These are phyloP conservation scores for Paguma larvata DNA, from an alignment of 2,797 vertebrate genomes.

Conservation along the genomic window DNA sequence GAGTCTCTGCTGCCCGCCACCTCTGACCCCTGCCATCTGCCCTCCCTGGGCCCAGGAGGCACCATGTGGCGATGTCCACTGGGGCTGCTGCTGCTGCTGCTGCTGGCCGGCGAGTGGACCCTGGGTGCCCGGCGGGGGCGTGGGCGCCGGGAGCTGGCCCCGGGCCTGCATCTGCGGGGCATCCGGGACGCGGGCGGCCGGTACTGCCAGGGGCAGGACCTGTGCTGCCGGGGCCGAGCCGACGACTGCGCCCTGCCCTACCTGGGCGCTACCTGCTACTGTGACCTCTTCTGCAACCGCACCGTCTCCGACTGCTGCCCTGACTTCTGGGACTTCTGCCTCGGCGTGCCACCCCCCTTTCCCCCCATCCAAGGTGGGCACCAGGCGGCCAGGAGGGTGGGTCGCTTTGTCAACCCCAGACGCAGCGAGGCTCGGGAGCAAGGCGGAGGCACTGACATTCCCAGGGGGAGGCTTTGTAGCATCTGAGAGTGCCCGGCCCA, in stretches of 20 bases:
- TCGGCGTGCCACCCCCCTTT: slow-evolving; percentile 87
- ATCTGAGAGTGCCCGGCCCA: neutral
- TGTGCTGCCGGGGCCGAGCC: slow-evolving; percentile 94
- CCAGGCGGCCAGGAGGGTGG: neutral
- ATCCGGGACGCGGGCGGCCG: slow-evolving; percentile 94
- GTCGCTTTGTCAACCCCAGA: neutral
- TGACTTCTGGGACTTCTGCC: slow-evolving; percentile 97
- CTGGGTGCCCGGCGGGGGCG: slow-evolving; percentile 84
- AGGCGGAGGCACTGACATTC: neutral
- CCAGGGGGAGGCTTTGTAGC: neutral
- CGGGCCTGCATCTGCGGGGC: slow-evolving; percentile 92
- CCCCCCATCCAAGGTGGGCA: slow-evolving; percentile 85
- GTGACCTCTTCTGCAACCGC: slow-evolving; percentile 99
- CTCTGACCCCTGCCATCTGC: slow-evolving; percentile 64
- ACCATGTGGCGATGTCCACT: slow-evolving; percentile 78
- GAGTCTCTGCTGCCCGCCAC: neutral
- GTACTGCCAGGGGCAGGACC: slow-evolving; percentile 93
- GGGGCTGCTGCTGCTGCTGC: slow-evolving; percentile 80
- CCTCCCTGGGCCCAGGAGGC: slow-evolving; percentile 57
- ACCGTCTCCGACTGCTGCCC: slow-evolving; percentile 98
- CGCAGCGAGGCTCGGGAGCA: neutral
- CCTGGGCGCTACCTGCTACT: slow-evolving; percentile 98
- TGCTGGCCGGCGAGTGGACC: slow-evolving; percentile 83
- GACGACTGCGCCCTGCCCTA: slow-evolving; percentile 96
- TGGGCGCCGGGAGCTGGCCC: slow-evolving; percentile 92